Evolutionary conservation across 1,140 invertebrate genomes (phyloP), one percentile per base, ranked within the genome.

Genomic region (Galleria mellonella): DNA sequence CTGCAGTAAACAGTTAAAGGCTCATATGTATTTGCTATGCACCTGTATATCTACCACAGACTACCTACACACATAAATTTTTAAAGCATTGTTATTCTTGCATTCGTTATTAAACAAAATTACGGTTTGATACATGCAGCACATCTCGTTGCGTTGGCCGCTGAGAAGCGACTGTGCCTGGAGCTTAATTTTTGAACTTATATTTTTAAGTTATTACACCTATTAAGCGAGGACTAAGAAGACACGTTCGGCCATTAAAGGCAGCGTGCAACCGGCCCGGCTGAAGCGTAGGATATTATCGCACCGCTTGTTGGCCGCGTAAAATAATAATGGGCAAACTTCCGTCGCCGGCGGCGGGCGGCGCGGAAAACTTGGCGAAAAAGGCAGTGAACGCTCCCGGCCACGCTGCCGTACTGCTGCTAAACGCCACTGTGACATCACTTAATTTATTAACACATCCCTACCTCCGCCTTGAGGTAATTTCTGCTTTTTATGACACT

Each of bases 311-410:
- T 87, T 85, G 77, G 65, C 82, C 81, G 86, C 86, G 84, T 87
- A 86, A 87, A 87, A 87, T 87, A 86, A 87, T 87, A 87, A 87
- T 86, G 82, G 82, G 63, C 66, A 74, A 87, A 87, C 75, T 87
- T 87, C 83, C 76, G 72, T 55, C 62, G 72, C 75, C 78, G 61
- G 64, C 62, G 68, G 72, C 17, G 17, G 17, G 17, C 17, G 17
- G 9, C 75, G 72, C 60, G 73, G 79, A 75, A 84, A 85, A 82
- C 69, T 85, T 75, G 58, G 68, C 63, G 73, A 83, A 85, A 85
- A 85, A 83, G 64, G 64, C 62, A 61, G 62, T 6, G 17, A 23
- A 53, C 49, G 61, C 69, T 64, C 57, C 55, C 55, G 51, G 47
- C 65, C 17, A 23, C 6, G 17, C 17, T 6, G 17, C 17, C 17